phyloP scores from a whole-genome alignment of 2,113 vertebrate genomes.

The Pteropus alecto region DNA sequence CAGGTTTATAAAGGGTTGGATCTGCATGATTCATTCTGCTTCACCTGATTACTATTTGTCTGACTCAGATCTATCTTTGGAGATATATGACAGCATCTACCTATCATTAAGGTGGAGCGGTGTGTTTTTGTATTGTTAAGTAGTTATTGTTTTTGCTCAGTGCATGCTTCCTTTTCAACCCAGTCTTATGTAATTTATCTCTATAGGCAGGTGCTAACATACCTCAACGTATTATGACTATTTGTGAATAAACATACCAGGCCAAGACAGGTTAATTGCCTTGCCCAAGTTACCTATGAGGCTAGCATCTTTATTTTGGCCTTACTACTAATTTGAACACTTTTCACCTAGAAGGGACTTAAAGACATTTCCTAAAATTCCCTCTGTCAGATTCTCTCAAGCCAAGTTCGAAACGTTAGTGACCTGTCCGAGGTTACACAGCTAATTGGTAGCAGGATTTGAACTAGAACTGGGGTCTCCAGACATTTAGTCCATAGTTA shows the following conservation, averaged over 20 bases:
- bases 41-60: background rate
- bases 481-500: background rate
- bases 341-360: background rate
- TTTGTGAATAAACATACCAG: background rate
- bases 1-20: background rate
- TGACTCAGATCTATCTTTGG: conserved; percentile 9
- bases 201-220: background rate
- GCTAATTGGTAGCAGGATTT: background rate
- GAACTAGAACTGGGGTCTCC: background rate
- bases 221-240: background rate
- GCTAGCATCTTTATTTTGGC: background rate
- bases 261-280: background rate
- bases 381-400: background rate
- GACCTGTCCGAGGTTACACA: background rate
- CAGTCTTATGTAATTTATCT: background rate
- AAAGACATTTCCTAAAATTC: background rate
- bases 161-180: background rate
- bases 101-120: background rate
- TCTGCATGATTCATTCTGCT: background rate
- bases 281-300: background rate
- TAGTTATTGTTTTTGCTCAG: background rate
- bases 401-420: background rate
- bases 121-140: background rate
- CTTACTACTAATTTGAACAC: background rate
- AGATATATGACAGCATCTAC: background rate